Evolutionary conservation across 2,113 vertebrate species (phyloP).

Genomic region (Pachycephala philippinensis): DNA sequence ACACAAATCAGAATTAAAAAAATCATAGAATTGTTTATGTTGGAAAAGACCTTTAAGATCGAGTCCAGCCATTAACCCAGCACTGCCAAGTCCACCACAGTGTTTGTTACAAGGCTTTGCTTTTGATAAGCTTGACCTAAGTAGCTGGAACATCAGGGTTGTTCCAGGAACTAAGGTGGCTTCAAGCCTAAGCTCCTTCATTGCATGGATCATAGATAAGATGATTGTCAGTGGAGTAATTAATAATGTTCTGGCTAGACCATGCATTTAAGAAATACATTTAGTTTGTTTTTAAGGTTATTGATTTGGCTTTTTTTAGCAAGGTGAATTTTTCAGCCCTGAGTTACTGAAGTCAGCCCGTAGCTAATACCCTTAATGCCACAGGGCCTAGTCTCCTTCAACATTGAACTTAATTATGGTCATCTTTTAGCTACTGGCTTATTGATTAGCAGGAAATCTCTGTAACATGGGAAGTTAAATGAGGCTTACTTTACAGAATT

Average conservation of each 20-base stretch:
- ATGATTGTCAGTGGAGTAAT: not conserved
- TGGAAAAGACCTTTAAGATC: not conserved
- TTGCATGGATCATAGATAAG: not conserved
- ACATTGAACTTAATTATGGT: not conserved
- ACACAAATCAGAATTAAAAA: not conserved
- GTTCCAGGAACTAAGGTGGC: not conserved
- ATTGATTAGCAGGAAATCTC: not conserved
- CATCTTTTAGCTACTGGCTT: not conserved
- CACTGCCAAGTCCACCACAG: not conserved
- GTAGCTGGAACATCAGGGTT: not conserved
- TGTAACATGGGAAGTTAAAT: not conserved
- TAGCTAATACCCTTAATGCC: not conserved
- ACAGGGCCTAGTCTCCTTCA: not conserved
- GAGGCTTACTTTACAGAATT: not conserved
- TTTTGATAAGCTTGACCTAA: not conserved
- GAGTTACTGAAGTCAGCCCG: not conserved
- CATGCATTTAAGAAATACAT: not conserved
- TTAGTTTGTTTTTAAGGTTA: not conserved
- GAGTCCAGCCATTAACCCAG: not conserved
- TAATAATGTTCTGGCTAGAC: not conserved
- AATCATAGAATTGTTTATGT: not conserved
- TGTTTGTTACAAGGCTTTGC: not conserved
- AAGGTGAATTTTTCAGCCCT: not conserved
- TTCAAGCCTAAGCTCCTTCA: not conserved
- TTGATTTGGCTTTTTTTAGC: not conserved